Evolutionary conservation across 2,797 vertebrate genomes (phyloP), one percentile per base, ranked within the genome.

Genomic region (Schizopygopsis malacanthus): DNA sequence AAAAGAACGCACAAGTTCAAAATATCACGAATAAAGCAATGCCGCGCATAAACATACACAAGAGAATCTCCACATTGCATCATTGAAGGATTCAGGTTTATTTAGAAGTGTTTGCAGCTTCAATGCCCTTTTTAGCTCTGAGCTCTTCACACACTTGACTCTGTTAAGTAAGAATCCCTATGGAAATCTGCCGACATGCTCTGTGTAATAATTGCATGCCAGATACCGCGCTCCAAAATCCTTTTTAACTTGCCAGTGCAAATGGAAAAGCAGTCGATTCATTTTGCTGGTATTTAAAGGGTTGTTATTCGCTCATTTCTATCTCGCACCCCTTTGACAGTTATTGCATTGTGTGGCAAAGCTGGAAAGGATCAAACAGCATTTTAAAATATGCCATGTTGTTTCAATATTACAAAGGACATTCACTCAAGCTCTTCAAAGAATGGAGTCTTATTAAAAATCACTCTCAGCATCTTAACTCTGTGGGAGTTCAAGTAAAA

Each of bases 1-100:
- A 93, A 94, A 95, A 94, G 91, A 92, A 89, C 90, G 92, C 88
- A 79, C 90, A 90, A 93, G 94, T 94, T 65, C 92, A 95, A 94
- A 93, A 94, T 93, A 91, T 93, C 91, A 92, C 83, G 85, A 89
- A 28, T 41, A 77, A 67, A 80, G 75, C 11, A 25, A 61, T 43
- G 22, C 13, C 7, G 69, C 28, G 20, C 20, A 18, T 71, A 91
- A 85, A 85, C 47, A 79, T 61, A 61, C 39, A 56, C 6, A 4
- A 28, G 75, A 83, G n/a, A 70, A 82, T 71, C 67, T 33, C 45
- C 8, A 33, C 28, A 52, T 47, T 47, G 70, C 70, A 50, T 50
- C 45, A 72, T 6, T 22, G 33, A 81, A 81, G 50, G 50, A 50
- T 81, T 67, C 16, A 1, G 18, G 54, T 80, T 56, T 63, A 73